Evolutionary conservation across 35 echinoderm and acorn worm genomes (phyloP), one percentile per base, ranked within the genome.

Genomic region (Heliocidaris erythrogramma): DNA sequence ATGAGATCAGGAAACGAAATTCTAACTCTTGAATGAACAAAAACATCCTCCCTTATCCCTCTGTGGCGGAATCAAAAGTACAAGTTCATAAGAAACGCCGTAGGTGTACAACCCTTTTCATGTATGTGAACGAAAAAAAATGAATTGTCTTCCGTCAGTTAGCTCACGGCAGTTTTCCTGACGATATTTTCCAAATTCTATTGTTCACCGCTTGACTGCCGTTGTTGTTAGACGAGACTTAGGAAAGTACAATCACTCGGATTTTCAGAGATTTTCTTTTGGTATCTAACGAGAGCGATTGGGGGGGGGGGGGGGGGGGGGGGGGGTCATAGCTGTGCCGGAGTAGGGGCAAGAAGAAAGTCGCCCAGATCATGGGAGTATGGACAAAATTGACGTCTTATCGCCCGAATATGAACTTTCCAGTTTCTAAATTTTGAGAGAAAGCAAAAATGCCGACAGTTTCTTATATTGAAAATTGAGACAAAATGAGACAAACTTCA

Each of bases 51-150:
- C 18, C 17, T 48, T 47, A 11, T 47, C 29, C 87, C 31, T 89
- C 87, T 32, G 87, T 89, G 47, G 47, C 29, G 31, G 31, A 89
- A 78, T 78, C 27, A 78, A 78, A 89, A 89, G 87, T 89, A 89
- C 87, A 89, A 89, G 87, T 89, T 89, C 87, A 47, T 89, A 48
- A 47, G 87, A 47, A 89, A 47, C 87, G 87, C 87, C 87, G 31
- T 32, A 89, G 87, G 87, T 47, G 31, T 89, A 89, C 87, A 89
- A 47, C 31, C 29, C 31, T 89, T 21, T 89, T 32, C 31, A 32
- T 48, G 87, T 32, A 32, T n/a, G 31, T 89, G 32, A 47, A 32
- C 87, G 17, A 48, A 32, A 89, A 47, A 42, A 89, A 89, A 89
- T 13, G 31, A 47, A 89, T 89, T 89, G 87, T 89, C 31, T 32